phyloP scores from a whole-genome alignment of 2,113 vertebrate genomes.

The Podocnemis expansa region DNA sequence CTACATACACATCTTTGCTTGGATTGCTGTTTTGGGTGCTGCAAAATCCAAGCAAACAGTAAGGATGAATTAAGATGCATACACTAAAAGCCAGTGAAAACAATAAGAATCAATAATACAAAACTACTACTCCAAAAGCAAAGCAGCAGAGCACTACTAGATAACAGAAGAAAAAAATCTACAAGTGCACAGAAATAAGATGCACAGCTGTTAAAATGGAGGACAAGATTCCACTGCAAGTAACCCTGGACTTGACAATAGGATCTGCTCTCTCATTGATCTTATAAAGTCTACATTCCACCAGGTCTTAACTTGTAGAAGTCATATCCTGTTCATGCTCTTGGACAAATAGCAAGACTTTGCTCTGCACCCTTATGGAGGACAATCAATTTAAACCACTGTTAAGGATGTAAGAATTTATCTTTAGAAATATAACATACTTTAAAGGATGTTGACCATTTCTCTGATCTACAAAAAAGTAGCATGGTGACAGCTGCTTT shows the following conservation, averaged over 20 bases:
- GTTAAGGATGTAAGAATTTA: neutral
- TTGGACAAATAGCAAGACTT: neutral
- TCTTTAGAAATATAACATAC: neutral
- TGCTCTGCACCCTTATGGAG: neutral
- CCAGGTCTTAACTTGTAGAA: neutral
- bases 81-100: constrained; percentile 2
- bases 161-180: constrained; percentile 1
- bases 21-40: neutral
- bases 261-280: neutral
- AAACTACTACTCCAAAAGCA: neutral
- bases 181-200: neutral
- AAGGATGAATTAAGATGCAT: constrained; percentile 40
- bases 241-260: neutral
- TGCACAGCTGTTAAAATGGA: neutral
- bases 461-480: neutral
- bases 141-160: neutral
- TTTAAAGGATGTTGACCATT: neutral
- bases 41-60: constrained; percentile 34
- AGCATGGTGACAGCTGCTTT: neutral
- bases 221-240: neutral
- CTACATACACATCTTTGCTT: constrained; percentile 48
- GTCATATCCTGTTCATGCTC: neutral
- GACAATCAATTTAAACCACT: neutral
- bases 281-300: neutral
- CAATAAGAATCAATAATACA: neutral